Evolutionary conservation across 2,797 vertebrate genomes (phyloP), one percentile per base, ranked within the genome.

Genomic region (Parotocinclus haroldoi): DNA sequence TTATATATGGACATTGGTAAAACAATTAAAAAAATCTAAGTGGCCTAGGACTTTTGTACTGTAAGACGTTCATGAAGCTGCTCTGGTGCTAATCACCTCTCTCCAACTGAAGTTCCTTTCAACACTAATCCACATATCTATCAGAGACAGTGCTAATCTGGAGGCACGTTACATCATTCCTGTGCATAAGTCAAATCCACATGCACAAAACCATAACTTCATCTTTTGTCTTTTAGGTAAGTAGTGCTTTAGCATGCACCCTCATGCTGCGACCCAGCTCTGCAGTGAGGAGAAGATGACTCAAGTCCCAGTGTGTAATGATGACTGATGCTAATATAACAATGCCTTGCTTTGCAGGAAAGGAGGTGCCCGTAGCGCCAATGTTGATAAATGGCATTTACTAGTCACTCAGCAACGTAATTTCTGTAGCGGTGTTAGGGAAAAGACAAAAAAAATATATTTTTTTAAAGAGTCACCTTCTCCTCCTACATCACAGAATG

Each of bases 291-390:
- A 68, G 69, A 73, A 36, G 55, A 72, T 62, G 73, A 70, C 63
- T 67, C 58, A 7, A 7, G 56, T 60, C 72, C 62, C 58, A 13
- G 61, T 67, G 44, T 40, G 68, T 46, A 51, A 54, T 68, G 66
- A 79, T 70, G 72, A 68, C 69, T 72, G 63, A 73, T 75, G 65
- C 63, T 70, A 65, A 68, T 68, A 65, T 46, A 65, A 69, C 56
- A 48, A 61, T 63, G 50, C 54, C 46, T 45, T n/a, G 46, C 60
- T 70, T 51, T 19, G 56, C 14, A 48, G 63, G 40, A 58, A 67
- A 51, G 9, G n/a, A 53, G 51, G 18, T 36, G 72, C 75, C 56
- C 18, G 58, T 37, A 45, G 48, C 63, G 67, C 59, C 27, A 45
- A 59, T 55, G 69, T 68, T 63, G 69, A 76, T 36, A 49, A 63